Conservation (phyloP, 2,113 vertebrate genomes). For the Manacus vitellinus region DNA sequence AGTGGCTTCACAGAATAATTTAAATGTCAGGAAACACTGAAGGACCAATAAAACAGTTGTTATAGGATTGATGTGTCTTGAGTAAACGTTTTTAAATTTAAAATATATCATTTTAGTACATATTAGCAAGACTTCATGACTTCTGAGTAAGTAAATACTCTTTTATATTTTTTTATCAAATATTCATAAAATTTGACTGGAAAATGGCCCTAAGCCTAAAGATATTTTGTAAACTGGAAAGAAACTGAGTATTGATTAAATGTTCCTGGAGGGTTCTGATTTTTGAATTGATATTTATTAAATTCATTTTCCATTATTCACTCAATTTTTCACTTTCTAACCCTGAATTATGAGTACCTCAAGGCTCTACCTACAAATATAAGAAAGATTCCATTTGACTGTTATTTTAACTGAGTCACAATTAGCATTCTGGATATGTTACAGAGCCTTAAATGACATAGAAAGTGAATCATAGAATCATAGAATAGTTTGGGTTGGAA, state of each 20-base stretch:
- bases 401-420: not conserved
- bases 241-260: not conserved
- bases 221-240: not conserved
- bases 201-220: not conserved
- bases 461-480: not conserved
- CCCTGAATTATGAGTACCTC: not conserved
- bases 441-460: not conserved
- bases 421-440: not conserved
- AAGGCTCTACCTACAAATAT: not conserved
- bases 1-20: not conserved
- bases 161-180: not conserved
- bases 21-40: not conserved
- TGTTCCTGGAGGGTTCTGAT: not conserved
- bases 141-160: not conserved
- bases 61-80: not conserved
- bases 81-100: not conserved
- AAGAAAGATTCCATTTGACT: not conserved
- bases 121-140: not conserved
- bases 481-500: not conserved
- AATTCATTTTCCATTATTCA: not conserved
- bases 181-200: not conserved
- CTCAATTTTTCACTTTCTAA: not conserved
- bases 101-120: not conserved
- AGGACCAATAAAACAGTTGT: not conserved
- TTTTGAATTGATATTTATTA: not conserved